Evolutionary conservation across 2,113 vertebrate genomes (phyloP), one percentile per base, ranked within the genome.

Genomic region (Pangasianodon gigas): DNA sequence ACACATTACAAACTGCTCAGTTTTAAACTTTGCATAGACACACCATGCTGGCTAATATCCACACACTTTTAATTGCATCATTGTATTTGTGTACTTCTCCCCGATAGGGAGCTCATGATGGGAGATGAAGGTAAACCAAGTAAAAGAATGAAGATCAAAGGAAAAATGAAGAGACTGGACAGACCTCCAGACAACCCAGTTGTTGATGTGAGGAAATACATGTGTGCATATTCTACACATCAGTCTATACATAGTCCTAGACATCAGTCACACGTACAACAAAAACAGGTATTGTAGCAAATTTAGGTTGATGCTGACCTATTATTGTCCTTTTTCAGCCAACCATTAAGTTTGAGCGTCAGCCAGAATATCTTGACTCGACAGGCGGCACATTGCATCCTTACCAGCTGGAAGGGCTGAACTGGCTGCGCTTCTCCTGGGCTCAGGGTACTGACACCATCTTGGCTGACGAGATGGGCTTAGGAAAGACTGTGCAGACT

Each of bases 361-460:
- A 99, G 85, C 98, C 97, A 0, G 98, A 99, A 29, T 99, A 98
- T 91, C 95, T 99, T 74, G 98, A 99, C 93, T 94, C 96, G 52
- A 99, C 98, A 0, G 98, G 98, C 0, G 98, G 98, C 0, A 98
- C 96, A 0, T 92, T 99, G 90, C 98, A 99, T 89, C 98, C 98
- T 0, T 99, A 99, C 95, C 98, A 99, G 90, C 96, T 99, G 94
- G 98, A 99, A 94, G 98, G 98, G 0, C 95, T 99, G 74, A 99
- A 99, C 93, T 99, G 98, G 98, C 94, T 99, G 90, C 97, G 98
- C 5, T 99, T 99, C 93, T 99, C 98, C 21, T 99, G 98, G 98
- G 98, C 98, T 71, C 98, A 99, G 94, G 98, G 98, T 91, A 99
- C 98, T 0, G 98, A 99, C 92, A 99, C 98, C 84, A 99, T 99